Conservation (phyloP, 1,140 invertebrate genomes). For the Choristoneura fumiferana region DNA sequence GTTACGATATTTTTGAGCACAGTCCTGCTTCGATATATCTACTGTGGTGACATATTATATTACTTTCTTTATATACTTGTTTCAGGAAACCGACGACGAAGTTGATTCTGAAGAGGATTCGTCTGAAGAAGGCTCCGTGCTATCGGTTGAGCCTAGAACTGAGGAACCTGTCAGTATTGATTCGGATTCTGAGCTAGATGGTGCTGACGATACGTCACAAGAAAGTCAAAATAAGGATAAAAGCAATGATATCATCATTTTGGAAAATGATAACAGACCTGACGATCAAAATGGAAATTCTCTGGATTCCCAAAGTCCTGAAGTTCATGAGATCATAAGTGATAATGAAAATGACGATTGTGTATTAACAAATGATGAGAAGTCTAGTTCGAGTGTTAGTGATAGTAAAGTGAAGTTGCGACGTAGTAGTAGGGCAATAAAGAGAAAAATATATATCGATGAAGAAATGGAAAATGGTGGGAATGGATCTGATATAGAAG, state of each 20-base stretch:
- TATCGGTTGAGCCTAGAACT: slow-evolving; percentile 31
- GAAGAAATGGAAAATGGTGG: slow-evolving; percentile 81
- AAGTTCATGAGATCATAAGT: slow-evolving; percentile 48
- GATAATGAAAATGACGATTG: slow-evolving; percentile 45
- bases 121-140: slow-evolving; percentile 31
- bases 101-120: slow-evolving; percentile 38
- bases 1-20: no score
- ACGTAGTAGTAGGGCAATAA: slow-evolving; percentile 82
- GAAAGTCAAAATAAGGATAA: slow-evolving; percentile 37
- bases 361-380: slow-evolving; percentile 40
- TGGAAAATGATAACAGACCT: slow-evolving; percentile 35
- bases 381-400: slow-evolving; percentile 30
- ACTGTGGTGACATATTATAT: no score
- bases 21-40: no score
- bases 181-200: slow-evolving; percentile 43
- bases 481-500: slow-evolving; percentile 82
- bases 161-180: slow-evolving; percentile 48
- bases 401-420: slow-evolving; percentile 73
- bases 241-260: slow-evolving; percentile 35
- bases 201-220: slow-evolving; percentile 39
- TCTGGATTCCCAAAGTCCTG: slow-evolving; percentile 33
- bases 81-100: slow-evolving; percentile 38
- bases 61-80: neutral
- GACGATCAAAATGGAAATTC: slow-evolving; percentile 37
- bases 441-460: slow-evolving; percentile 81